Evolutionary conservation across 2,113 vertebrate species (phyloP), one percentile per base, ranked within the genome.

Genomic region (Eretmochelys imbricata): DNA sequence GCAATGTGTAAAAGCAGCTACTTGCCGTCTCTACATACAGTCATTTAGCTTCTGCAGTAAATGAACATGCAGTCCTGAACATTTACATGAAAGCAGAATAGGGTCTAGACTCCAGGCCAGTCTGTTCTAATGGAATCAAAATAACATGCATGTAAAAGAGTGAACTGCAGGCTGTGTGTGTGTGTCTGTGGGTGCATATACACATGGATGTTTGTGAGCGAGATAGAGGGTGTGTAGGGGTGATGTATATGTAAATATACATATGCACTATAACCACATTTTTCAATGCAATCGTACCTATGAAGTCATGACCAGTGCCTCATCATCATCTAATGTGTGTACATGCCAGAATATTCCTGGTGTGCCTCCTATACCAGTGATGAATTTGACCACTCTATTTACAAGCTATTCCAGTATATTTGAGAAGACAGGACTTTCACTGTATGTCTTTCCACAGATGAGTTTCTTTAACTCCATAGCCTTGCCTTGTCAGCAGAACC

Each of bases 401-500:
- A 48, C 5, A 81, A 59, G 51, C 2, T 6, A 3, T 85, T 84
- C 16, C 51, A 20, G 59, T 1, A 10, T 2, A 2, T 14, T 22
- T 29, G 29, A 62, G 65, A 79, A 6, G 10, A 10, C 19, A 48
- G 27, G 29, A 5, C 51, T 62, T 95, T 25, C 49, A 72, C n/a
- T 57, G 1, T 3, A 0, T 51, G 5, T 29, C 83, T 69, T 50
- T 50, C 29, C 29, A 49, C 20, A 57, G 86, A 78, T 91, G 81
- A 88, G 81, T 48, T 80, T 31, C 1, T 80, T 91, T 88, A 89
- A 83, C 69, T 49, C 20, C 88, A 46, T 57, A 46, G 35, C 27
- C 93, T 91, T 49, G 79, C 80, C 83, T 27, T 76, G 46, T 94
- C 89, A 86, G 79, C 91, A 81, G 81, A 16, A 62, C 85, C 92